Percentiles rank a stretch among this genome's conserved stretches.
These are phyloP conservation scores for Amiota minor DNA, from an alignment of 2,888 invertebrate species.

Conservation along the genomic window DNA sequence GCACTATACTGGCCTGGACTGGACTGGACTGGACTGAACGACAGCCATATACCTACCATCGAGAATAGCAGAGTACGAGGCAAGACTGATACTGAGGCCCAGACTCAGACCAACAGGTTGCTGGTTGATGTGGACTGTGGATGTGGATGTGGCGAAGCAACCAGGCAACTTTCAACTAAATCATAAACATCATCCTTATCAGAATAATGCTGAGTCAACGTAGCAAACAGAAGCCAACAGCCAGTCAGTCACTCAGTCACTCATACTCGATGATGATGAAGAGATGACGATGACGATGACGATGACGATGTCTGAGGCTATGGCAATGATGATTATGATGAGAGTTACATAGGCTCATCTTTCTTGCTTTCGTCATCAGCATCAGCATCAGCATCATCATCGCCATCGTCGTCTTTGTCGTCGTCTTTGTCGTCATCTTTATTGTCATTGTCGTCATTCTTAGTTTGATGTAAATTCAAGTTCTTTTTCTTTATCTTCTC, in stretches of 20 bases:
- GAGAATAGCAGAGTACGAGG: too few relatives aligned
- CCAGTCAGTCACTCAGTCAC: constrained; percentile 52
- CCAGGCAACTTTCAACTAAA: constrained; percentile 31
- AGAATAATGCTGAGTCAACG: constrained; percentile 59
- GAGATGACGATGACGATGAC: constrained; percentile 10
- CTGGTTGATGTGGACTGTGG: neutral
- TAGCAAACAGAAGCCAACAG: constrained; percentile 64
- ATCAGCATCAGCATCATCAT: constrained; percentile 31
- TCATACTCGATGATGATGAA: constrained; percentile 41
- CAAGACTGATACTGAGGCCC: too few relatives aligned
- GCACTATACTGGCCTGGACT: too few relatives aligned
- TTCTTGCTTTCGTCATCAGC: constrained; percentile 26
- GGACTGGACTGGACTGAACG: too few relatives aligned
- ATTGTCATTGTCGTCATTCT: constrained; percentile 9
- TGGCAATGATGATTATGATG: constrained; percentile 2
- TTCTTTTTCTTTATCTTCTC: constrained; percentile 55
- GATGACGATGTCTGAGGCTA: neutral
- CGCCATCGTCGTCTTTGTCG: constrained; percentile 44
- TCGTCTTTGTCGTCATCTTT: constrained; percentile 3
- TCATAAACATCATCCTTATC: neutral
- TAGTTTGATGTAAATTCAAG: constrained; percentile 57
- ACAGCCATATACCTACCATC: too few relatives aligned
- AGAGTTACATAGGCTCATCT: constrained; percentile 12
- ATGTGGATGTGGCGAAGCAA: constrained; percentile 9
- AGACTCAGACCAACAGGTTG: constrained; percentile 38